Evolutionary conservation across 2,888 invertebrate genomes (phyloP).

Genomic region (Orthosia gothica): DNA sequence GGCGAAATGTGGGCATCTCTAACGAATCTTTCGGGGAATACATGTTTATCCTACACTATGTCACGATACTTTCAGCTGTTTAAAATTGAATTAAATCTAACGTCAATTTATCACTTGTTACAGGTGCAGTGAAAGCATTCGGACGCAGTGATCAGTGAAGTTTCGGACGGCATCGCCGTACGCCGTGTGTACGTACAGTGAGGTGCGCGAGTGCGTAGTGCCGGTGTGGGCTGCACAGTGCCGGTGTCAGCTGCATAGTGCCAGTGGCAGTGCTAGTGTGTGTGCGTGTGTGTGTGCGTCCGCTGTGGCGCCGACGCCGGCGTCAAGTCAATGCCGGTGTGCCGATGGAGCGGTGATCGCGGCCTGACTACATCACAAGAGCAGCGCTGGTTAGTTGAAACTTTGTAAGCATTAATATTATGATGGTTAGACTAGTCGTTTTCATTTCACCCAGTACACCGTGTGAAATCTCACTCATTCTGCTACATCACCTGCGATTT

Average conservation of each 20-base stretch:
- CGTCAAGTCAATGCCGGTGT: conserved; percentile 88
- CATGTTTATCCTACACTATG: no score
- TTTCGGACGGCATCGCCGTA: conserved; percentile 70
- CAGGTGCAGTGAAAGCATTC: conserved; percentile 80
- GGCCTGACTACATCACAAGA: conserved; percentile 86
- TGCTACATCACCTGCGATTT: no score
- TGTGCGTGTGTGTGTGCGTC: conserved; percentile 76
- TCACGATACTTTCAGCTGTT: background rate
- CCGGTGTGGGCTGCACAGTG: conserved; percentile 67
- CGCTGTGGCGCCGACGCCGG: conserved; percentile 85
- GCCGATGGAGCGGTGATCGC: conserved; percentile 91
- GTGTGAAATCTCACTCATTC: no score
- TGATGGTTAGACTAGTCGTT: background rate
- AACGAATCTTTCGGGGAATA: no score
- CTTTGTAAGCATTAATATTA: background rate
- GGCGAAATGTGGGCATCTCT: no score
- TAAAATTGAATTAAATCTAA: conserved; percentile 54
- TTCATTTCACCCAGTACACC: no score
- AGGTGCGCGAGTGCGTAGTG: conserved; percentile 70
- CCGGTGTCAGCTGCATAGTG: conserved; percentile 60
- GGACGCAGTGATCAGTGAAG: conserved; percentile 71
- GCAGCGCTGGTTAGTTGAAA: conserved; percentile 87
- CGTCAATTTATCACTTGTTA: conserved; percentile 73
- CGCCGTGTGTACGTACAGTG: conserved; percentile 69
- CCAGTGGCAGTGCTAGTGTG: conserved; percentile 70